Percentiles rank a stretch among this genome's conserved stretches.
Evolutionary conservation across 2,888 invertebrate genomes (phyloP).

Genomic region (Danaus chrysippus): DNA sequence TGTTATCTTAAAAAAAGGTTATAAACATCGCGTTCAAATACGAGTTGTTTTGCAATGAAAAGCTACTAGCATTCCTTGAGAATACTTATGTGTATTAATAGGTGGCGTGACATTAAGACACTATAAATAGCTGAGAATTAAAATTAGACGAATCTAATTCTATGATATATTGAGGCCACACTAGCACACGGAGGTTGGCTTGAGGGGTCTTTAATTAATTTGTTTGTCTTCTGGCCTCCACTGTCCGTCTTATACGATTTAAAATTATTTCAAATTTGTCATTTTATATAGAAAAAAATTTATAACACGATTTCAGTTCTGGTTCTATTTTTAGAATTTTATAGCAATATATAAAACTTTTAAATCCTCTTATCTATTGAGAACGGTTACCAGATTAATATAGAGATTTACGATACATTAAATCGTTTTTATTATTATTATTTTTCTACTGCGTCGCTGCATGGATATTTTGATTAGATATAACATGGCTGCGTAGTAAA

Average conservation of each 20-base stretch:
- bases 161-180: slow-evolving; percentile 50
- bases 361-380: neutral
- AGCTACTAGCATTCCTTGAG: neutral
- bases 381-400: slow-evolving; percentile 18
- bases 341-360: neutral
- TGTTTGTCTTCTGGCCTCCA: slow-evolving; percentile 39
- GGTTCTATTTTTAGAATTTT: neutral
- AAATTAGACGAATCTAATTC: slow-evolving; percentile 33
- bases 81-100: slow-evolving; percentile 2
- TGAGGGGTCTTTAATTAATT: slow-evolving; percentile 41
- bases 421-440: slow-evolving; percentile 9
- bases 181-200: slow-evolving; percentile 30
- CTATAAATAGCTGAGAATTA: neutral
- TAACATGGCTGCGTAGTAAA: slow-evolving; percentile 27
- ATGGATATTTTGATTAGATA: slow-evolving; percentile 32
- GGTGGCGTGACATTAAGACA: neutral
- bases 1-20: neutral
- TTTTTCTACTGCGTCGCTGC: slow-evolving; percentile 9
- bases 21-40: slow-evolving; percentile 3
- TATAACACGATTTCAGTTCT: neutral
- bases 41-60: neutral
- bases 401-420: slow-evolving; percentile 16
- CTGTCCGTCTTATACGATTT: slow-evolving; percentile 2
- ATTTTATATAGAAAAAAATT: neutral
- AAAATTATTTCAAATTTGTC: neutral